Base-by-base conservation (phyloP, 2,888 invertebrate species). In the Clitarchus hookeri region DNA sequence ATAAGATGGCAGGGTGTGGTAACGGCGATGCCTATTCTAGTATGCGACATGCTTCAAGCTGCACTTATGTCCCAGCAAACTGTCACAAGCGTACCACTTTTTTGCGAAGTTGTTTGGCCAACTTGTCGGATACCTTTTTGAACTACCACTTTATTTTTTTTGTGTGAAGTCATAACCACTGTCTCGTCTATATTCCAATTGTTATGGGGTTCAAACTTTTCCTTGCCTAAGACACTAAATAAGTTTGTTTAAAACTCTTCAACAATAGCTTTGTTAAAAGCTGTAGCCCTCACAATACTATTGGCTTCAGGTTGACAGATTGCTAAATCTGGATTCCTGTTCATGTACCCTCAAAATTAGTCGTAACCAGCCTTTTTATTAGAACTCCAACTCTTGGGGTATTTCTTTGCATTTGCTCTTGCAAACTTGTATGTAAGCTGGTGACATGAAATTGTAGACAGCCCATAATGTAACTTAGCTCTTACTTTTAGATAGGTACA, bases 11-110 rank as follows among this genome's bases (percentile, higher is more conserved):
- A n/a, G n/a, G n/a, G n/a, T n/a, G n/a, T n/a, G n/a, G n/a, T n/a
- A n/a, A n/a, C n/a, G n/a, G n/a, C n/a, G n/a, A n/a, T n/a, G n/a
- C n/a, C n/a, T n/a, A n/a, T n/a, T n/a, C n/a, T n/a, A n/a, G n/a
- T n/a, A n/a, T n/a, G n/a, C n/a, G n/a, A n/a, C n/a, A n/a, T n/a
- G n/a, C n/a, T n/a, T n/a, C n/a, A n/a, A n/a, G n/a, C n/a, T n/a
- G 89, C 89, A 86, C 85, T 87, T 9, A 88, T 86, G 26, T 84
- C 86, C 79, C 86, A 84, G 84, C 88, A 87, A 23, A 89, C 86
- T 83, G 89, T 89, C 26, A 89, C 88, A 25, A 89, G 83, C 48
- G 88, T 87, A 53, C 89, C 89, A 87, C 88, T 87, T 87, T 90
- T 89, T 53, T 88, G 89, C 84, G 89, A 90, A 65, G 89, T 88